Percentiles rank a stretch among this genome's conserved stretches.
Conservation (phyloP, 2,888 invertebrate species). For the Phrixothrix hirtus region DNA sequence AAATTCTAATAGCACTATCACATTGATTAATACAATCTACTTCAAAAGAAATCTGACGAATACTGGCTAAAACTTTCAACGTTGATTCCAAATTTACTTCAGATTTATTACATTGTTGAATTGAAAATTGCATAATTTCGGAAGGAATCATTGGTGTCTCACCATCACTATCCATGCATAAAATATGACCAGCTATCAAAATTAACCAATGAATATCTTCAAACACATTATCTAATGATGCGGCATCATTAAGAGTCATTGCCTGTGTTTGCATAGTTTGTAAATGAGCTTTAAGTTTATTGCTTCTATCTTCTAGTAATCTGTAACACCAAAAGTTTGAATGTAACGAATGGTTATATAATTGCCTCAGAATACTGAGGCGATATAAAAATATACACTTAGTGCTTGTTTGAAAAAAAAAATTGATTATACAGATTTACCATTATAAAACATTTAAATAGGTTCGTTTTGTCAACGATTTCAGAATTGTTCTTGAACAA, state of each 20-base stretch:
- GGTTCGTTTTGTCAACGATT: too few species aligned
- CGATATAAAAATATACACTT: too few species aligned
- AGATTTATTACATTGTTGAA: slow-evolving; percentile 55
- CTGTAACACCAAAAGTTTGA: too few species aligned
- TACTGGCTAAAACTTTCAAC: slow-evolving; percentile 48
- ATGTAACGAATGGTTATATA: too few species aligned
- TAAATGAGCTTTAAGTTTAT: slow-evolving; percentile 47
- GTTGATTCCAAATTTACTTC: slow-evolving; percentile 48
- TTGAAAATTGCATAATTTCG: slow-evolving; percentile 66
- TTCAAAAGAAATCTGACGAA: slow-evolving; percentile 37
- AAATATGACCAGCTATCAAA: slow-evolving; percentile 71
- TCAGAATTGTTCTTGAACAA: too few species aligned
- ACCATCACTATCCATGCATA: slow-evolving; percentile 69
- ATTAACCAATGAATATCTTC: slow-evolving; percentile 92
- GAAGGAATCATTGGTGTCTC: slow-evolving; percentile 69
- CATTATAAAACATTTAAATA: too few species aligned
- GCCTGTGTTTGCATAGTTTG: slow-evolving; percentile 51
- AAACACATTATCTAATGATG: slow-evolving; percentile 65
- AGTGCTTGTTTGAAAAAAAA: too few species aligned
- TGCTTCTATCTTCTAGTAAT: slow-evolving; percentile 51
- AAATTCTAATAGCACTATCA: slow-evolving; percentile 63
- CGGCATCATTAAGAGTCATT: slow-evolving; percentile 50
- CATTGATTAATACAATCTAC: slow-evolving; percentile 52
- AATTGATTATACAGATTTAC: too few species aligned
- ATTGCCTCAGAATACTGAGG: too few species aligned